These are phyloP conservation scores for Paralvinella palmiformis DNA, from an alignment of 1,140 invertebrate genomes.

Conservation along the genomic window DNA sequence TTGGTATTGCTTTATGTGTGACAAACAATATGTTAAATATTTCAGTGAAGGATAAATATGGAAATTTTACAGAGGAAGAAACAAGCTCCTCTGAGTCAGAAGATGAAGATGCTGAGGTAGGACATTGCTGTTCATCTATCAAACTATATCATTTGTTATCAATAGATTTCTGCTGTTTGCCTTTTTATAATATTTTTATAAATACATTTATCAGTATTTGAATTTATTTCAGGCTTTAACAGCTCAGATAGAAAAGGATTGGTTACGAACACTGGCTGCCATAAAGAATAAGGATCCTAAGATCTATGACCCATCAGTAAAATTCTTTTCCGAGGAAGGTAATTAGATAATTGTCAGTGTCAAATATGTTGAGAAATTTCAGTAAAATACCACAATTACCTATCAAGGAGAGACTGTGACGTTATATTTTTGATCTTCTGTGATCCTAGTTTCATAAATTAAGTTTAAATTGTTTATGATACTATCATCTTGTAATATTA, in stretches of 20 bases:
- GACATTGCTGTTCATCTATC: background rate
- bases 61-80: conserved; percentile 50
- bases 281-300: conserved; percentile 82
- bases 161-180: background rate
- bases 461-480: too few relatives aligned
- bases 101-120: conserved; percentile 59
- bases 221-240: conserved; percentile 42
- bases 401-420: too few relatives aligned
- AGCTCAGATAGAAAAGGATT: conserved; percentile 71
- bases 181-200: background rate
- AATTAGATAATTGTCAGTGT: too few relatives aligned
- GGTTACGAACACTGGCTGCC: conserved; percentile 75
- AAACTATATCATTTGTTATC: background rate
- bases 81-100: conserved; percentile 52
- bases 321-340: too few relatives aligned
- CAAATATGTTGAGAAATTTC: too few relatives aligned
- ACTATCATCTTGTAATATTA: too few relatives aligned
- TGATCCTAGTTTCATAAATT: too few relatives aligned
- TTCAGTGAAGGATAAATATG: conserved; percentile 70
- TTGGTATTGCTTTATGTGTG: background rate
- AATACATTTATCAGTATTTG: background rate
- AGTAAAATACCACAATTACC: too few relatives aligned
- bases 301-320: conserved; percentile 72
- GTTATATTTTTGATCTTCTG: too few relatives aligned
- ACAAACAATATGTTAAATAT: conserved; percentile 14